Base-by-base conservation (phyloP, 2,797 vertebrate species). In the Orientallactaga sibirica region DNA sequence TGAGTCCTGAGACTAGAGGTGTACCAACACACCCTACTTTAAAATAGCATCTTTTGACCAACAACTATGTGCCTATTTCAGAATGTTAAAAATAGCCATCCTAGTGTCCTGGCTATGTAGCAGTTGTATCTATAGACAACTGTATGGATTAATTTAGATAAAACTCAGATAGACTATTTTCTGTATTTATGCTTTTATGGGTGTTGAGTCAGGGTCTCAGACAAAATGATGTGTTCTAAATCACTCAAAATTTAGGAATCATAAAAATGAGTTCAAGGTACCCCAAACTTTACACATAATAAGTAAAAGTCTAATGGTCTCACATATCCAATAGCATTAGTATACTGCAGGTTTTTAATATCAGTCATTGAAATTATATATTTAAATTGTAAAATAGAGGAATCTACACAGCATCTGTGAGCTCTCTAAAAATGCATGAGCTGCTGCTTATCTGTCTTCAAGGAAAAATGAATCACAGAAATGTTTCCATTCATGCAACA, bases 391-490 rank as follows among this genome's bases (percentile, higher is more conserved):
- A 91, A 85, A 79, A 86, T 78, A 93, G 91, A 96, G 24, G 41
- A 86, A 94, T 94, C 96, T 91, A 81, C 25, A 64, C 19, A 2
- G n/a, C 92, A 94, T 90, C 14, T 91, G 77, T 37, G 88, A 94
- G 58, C 86, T 66, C 86, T 92, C 88, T 96, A 90, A 95, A 97
- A 95, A 96, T 94, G 82, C 83, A 94, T 90, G 81, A 95, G 70
- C 70, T 89, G 81, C 84, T 93, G 83, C 86, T 93, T 92, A 83
- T 88, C 76, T 2, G 12, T 90, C 90, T 88, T 96, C 88, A 94
- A 97, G 92, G 88, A 93, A 97, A 96, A 96, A 94, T 93, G 93
- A 95, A 90, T 93, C 85, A 94, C 82, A 86, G 82, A 74, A 95
- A 95, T 95, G 78, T 76, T 92, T 93, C 88, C 62, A 84, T 93